Conservation (phyloP, 2,888 invertebrate genomes). For the Agrochola litura region DNA sequence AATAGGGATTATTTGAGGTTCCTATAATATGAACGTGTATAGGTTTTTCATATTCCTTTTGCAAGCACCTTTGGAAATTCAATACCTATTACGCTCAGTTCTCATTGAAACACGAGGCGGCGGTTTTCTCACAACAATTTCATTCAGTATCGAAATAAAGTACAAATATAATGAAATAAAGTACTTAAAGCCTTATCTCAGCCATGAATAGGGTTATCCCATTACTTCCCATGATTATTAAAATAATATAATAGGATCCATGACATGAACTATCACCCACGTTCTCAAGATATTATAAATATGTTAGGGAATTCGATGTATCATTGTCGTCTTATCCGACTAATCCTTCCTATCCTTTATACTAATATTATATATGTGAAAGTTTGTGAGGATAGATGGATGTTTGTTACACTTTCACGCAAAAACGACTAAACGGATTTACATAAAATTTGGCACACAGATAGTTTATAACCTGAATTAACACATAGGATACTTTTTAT, state of each 20-base stretch:
- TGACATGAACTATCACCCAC: background rate
- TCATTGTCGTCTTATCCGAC: background rate
- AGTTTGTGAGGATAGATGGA: no score
- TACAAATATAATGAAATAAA: background rate
- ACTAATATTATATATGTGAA: no score
- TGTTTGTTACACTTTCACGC: no score
- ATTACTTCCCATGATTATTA: background rate
- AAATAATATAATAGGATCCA: background rate
- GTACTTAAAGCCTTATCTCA: background rate
- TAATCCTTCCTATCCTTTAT: no score
- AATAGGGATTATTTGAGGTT: no score
- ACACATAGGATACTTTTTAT: no score
- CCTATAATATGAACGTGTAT: background rate
- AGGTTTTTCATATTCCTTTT: background rate
- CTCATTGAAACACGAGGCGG: background rate
- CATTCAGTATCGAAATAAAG: background rate
- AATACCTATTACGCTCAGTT: background rate
- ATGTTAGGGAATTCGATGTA: background rate
- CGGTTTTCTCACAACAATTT: conserved; percentile 7
- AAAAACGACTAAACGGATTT: no score
- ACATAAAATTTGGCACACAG: no score
- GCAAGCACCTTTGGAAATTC: background rate
- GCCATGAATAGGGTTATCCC: background rate
- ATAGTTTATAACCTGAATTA: no score
- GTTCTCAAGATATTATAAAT: background rate